Evolutionary conservation across 2,113 vertebrate species (phyloP), one percentile per base, ranked within the genome.

Genomic region (Agapornis roseicollis): DNA sequence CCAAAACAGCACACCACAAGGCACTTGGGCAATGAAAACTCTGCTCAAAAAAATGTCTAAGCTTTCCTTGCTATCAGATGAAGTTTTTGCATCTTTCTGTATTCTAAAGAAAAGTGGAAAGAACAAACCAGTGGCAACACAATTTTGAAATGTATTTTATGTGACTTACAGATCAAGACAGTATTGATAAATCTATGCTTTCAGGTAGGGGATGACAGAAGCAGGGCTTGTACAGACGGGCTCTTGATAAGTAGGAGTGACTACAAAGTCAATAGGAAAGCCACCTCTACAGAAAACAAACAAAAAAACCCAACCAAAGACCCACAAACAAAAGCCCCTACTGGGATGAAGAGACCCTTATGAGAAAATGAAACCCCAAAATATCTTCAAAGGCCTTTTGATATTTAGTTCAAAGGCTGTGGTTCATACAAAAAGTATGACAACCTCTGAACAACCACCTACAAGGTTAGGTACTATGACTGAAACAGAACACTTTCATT

Each of bases 361-460:
- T 24, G 68, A 68, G 39, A 85, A 89, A 93, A 65, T 9, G 20
- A 94, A 68, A 47, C n/a, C 27, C 56, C 24, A 52, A 76, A 91
- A 70, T 69, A 88, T 28, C 88, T 94, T 94, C 88, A 91, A 91
- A 91, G n/a, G 71, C 44, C 53, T 94, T 95, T 93, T 93, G 93
- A 93, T 88, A 85, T 50, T 85, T 60, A 95, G 82, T 88, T 97
- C 88, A 93, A 96, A 97, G 92, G 22, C 79, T 82, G 28, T 27
- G 27, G 31, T 91, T 90, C 73, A 72, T 80, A 41, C 53, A 80
- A 53, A 55, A 91, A n/a, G 66, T 39, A 72, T 13, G 58, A 88
- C 60, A 74, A 78, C 41, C 52, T 66, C 47, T 47, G 55, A 95
- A 87, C 47, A 74, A 60, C 39, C 42, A 91, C 25, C 82, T 85